Evolutionary conservation across 2,113 vertebrate genomes (phyloP).

Genomic region (Glaucidium brasilianum): DNA sequence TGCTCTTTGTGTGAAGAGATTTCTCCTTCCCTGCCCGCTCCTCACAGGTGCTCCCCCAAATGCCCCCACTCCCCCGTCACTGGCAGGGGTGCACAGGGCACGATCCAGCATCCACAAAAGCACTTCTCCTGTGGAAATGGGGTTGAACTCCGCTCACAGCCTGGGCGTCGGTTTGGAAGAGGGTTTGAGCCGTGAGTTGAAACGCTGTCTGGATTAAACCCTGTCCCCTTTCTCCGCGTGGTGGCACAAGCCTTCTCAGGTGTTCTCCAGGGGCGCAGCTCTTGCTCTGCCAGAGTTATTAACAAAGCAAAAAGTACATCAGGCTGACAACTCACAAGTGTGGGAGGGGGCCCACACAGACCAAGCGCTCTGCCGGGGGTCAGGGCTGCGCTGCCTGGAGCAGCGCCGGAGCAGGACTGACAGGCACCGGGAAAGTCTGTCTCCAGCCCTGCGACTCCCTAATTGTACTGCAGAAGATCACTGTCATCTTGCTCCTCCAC

Average conservation of each 20-base stretch:
- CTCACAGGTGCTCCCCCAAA: not conserved
- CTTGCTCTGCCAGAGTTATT: not conserved
- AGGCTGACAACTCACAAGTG: not conserved
- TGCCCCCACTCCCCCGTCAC: not conserved
- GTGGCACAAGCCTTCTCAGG: not conserved
- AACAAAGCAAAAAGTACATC: not conserved
- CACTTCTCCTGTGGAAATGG: not conserved
- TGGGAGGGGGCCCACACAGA: not conserved
- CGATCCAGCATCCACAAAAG: accelerated
- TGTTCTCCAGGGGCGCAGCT: not conserved
- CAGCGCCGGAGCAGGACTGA: not conserved
- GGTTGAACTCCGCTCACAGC: not conserved
- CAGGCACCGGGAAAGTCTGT: not conserved
- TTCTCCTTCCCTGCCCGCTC: not conserved
- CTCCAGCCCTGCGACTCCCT: not conserved
- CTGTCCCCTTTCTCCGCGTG: not conserved
- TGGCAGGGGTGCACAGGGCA: not conserved
- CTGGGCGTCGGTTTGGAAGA: not conserved
- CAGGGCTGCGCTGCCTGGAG: not conserved
- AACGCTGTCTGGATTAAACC: not conserved
- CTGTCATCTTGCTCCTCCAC: constrained; percentile 36
- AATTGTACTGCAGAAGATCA: constrained; percentile 51
- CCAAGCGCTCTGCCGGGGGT: not conserved
- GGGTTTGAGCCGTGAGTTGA: not conserved
- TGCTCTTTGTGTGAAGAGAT: not conserved